These are phyloP conservation scores for Polymixis flavicincta DNA, from an alignment of 2,888 invertebrate genomes.

Conservation along the genomic window DNA sequence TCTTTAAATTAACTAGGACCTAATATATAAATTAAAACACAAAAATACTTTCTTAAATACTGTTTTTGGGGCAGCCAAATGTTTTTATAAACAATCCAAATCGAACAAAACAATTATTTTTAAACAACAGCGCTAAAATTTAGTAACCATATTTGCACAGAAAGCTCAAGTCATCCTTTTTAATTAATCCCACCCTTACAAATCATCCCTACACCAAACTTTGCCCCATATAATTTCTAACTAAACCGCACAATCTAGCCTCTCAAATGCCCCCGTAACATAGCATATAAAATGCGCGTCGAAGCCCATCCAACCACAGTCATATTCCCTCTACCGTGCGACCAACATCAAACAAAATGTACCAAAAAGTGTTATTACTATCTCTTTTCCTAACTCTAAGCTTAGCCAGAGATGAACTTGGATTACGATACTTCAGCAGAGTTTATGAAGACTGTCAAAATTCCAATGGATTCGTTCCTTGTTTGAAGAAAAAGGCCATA, in stretches of 20 bases:
- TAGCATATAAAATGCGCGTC: conserved; percentile 82
- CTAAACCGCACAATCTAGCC: conserved; percentile 39
- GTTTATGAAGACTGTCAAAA: conserved; percentile 95
- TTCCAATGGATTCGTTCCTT: conserved; percentile 93
- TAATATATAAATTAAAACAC: neutral
- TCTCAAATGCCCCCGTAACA: conserved; percentile 62
- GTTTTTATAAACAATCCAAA: fast-evolving
- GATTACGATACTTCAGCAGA: conserved; percentile 92
- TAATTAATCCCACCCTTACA: neutral
- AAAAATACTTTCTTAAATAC: neutral
- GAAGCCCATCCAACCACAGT: conserved; percentile 85
- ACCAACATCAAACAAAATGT: conserved; percentile 77
- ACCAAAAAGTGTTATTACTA: conserved; percentile 77
- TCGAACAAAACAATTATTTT: neutral
- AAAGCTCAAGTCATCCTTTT: neutral
- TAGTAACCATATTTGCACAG: neutral
- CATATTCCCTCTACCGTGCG: conserved; percentile 87
- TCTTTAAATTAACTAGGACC: neutral
- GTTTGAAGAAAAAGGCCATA: conserved; percentile 95
- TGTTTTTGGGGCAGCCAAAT: neutral
- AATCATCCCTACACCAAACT: conserved; percentile 21
- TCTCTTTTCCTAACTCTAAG: conserved; percentile 69
- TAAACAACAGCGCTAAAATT: neutral
- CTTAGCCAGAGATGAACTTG: conserved; percentile 85
- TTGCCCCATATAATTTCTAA: conserved; percentile 22